These are phyloP conservation scores for Sebastes diploproa DNA, from an alignment of 2,797 vertebrate species.

Conservation along the genomic window DNA sequence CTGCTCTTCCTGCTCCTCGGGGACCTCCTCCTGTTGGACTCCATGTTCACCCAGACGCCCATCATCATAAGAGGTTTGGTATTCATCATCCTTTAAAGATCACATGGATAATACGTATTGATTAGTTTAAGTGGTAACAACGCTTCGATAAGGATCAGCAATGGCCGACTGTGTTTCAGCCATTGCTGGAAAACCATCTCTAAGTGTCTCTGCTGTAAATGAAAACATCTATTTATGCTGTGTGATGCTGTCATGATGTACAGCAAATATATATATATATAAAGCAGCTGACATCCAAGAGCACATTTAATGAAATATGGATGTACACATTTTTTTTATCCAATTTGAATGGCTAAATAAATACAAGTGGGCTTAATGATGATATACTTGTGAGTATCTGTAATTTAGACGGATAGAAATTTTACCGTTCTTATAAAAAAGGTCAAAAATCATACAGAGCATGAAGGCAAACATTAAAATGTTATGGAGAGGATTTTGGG, in stretches of 20 bases:
- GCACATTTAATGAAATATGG: background rate
- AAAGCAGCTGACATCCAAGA: background rate
- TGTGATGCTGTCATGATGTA: background rate
- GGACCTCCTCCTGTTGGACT: constrained; percentile 56
- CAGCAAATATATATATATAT: background rate
- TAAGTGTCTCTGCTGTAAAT: constrained; percentile 1
- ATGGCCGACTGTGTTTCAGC: background rate
- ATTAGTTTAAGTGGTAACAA: constrained; percentile 13
- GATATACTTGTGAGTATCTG: background rate
- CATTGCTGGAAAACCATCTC: background rate
- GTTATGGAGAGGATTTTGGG: constrained; percentile 65
- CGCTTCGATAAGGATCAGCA: background rate
- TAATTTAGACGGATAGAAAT: background rate
- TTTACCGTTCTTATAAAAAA: background rate
- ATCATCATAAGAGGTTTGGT: constrained; percentile 82
- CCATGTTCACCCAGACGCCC: constrained; percentile 49
- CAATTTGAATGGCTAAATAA: background rate
- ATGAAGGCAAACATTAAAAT: constrained; percentile 63
- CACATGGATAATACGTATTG: constrained; percentile 21
- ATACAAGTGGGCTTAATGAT: background rate
- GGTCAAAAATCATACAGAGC: constrained; percentile 4
- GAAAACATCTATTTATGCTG: background rate
- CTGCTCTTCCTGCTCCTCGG: constrained; percentile 73
- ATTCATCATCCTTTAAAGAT: constrained; percentile 87
- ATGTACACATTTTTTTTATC: background rate